These are phyloP conservation scores for Criorhina ranunculi DNA, from an alignment of 2,888 invertebrate species.

Conservation along the genomic window DNA sequence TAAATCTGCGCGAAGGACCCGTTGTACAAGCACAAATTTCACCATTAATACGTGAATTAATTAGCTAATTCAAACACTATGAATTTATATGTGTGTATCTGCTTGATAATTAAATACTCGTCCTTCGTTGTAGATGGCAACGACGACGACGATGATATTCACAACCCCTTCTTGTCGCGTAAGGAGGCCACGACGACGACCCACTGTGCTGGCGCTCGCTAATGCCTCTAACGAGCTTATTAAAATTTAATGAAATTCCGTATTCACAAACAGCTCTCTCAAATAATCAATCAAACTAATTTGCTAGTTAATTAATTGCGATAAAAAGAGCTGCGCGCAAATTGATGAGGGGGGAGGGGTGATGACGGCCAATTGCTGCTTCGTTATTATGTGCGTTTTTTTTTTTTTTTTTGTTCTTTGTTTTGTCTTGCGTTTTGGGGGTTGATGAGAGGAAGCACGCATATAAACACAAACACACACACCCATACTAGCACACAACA, in stretches of 20 bases:
- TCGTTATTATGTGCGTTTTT: constrained; percentile 63
- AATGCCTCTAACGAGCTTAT: constrained; percentile 76
- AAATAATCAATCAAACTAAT: constrained; percentile 77
- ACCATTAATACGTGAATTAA: constrained; percentile 75
- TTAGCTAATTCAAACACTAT: constrained; percentile 76
- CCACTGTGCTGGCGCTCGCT: constrained; percentile 57
- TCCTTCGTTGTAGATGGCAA: constrained; percentile 35
- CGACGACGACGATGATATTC: constrained; percentile 1
- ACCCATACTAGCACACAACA: not conserved
- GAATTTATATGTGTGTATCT: constrained; percentile 60
- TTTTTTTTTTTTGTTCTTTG: constrained; percentile 26
- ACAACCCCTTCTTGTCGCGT: constrained; percentile 39
- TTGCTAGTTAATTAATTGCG: constrained; percentile 76
- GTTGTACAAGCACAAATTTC: constrained; percentile 65
- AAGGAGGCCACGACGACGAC: constrained; percentile 3
- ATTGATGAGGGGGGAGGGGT: constrained; percentile 33
- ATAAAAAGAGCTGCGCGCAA: constrained; percentile 76
- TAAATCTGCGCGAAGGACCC: constrained; percentile 65
- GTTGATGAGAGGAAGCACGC: constrained; percentile 58
- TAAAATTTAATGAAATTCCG: constrained; percentile 76
- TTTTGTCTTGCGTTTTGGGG: constrained; percentile 20
- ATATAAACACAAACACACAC: constrained; percentile 31
- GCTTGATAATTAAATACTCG: constrained; percentile 71
- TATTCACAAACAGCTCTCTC: constrained; percentile 77
- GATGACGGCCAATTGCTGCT: constrained; percentile 61